These are phyloP conservation scores for Lepus americanus DNA, from an alignment of 2,113 vertebrate species.

Conservation along the genomic window DNA sequence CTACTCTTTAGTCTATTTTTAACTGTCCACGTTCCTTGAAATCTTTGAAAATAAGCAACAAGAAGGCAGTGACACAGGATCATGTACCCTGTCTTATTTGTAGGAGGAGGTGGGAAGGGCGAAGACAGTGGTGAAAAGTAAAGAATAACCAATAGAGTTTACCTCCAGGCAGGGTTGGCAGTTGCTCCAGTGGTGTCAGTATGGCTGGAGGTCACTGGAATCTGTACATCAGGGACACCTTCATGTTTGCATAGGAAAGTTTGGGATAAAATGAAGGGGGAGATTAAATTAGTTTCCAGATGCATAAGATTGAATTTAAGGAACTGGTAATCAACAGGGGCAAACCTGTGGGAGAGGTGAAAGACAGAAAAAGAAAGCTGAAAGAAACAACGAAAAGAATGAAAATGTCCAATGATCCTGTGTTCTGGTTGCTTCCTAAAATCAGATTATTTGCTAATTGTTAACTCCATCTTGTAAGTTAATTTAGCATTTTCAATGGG, in stretches of 20 bases:
- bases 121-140: background rate
- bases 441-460: background rate
- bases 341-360: background rate
- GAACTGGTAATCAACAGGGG: background rate
- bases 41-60: background rate
- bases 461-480: background rate
- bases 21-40: background rate
- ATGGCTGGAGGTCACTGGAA: background rate
- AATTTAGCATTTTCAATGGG: background rate
- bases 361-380: background rate
- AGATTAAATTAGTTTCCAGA: background rate
- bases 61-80: background rate
- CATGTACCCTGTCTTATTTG: background rate
- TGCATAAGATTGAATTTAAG: background rate
- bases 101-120: background rate
- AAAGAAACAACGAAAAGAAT: background rate
- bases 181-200: background rate
- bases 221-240: background rate
- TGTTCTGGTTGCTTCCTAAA: background rate
- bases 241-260: background rate
- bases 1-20: constrained; percentile 10
- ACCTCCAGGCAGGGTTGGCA: accelerated
- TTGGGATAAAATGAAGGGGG: background rate
- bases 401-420: background rate
- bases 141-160: background rate